Conservation (phyloP, 2,888 invertebrate genomes). For the Pammene aurita region DNA sequence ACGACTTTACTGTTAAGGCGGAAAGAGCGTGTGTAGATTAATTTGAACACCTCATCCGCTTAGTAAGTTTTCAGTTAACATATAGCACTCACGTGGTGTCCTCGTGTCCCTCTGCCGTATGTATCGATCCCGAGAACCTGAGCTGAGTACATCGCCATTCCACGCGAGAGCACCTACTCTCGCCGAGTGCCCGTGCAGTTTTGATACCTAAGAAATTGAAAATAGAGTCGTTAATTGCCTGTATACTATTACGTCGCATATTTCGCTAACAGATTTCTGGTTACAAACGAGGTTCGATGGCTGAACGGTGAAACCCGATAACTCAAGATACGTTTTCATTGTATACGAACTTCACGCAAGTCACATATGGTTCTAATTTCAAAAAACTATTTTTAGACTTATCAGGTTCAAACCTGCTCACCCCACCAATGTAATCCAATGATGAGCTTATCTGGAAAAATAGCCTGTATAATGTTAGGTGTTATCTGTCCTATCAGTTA, state of each 20-base stretch:
- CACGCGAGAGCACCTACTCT: slow-evolving; percentile 97
- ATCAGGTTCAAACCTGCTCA: too few species aligned
- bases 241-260: background rate
- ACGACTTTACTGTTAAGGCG: too few species aligned
- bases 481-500: background rate
- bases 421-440: background rate
- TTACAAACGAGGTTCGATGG: too few species aligned
- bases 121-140: slow-evolving; percentile 96
- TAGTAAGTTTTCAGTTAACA: too few species aligned
- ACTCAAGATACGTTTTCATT: too few species aligned
- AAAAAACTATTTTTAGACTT: too few species aligned
- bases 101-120: slow-evolving; percentile 97
- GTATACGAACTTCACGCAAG: too few species aligned
- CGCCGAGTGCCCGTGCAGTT: slow-evolving; percentile 95
- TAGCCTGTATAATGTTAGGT: background rate
- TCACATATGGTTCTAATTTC: too few species aligned
- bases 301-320: too few species aligned
- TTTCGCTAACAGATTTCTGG: too few species aligned
- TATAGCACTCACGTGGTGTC: slow-evolving; percentile 84
- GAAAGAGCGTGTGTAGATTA: too few species aligned
- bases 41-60: too few species aligned
- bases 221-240: background rate
- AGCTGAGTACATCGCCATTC: slow-evolving; percentile 98
- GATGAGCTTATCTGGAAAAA: background rate
- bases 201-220: slow-evolving; percentile 85